A percentile compares a stretch with the other conserved stretches of the same genome.
These are phyloP conservation scores for Phlogophora meticulosa DNA, from an alignment of 2,888 invertebrate genomes.

Conservation along the genomic window DNA sequence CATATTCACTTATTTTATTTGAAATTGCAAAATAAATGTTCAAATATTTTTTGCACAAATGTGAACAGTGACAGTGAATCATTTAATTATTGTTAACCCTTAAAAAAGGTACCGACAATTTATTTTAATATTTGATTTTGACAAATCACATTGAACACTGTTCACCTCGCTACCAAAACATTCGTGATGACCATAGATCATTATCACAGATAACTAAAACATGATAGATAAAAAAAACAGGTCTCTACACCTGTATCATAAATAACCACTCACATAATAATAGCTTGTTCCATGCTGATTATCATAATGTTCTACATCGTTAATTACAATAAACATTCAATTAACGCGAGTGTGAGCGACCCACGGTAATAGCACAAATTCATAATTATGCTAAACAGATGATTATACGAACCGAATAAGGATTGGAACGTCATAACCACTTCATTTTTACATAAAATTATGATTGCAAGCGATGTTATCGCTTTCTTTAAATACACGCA, in stretches of 20 bases:
- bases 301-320: conserved; percentile 41
- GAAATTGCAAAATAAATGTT: neutral
- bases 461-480: conserved; percentile 23
- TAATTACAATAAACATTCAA: conserved; percentile 56
- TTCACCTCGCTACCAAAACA: neutral
- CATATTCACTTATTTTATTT: neutral
- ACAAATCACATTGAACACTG: neutral
- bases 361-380: conserved; percentile 9
- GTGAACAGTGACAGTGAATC: neutral
- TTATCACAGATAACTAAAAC: conserved; percentile 9
- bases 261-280: conserved; percentile 33
- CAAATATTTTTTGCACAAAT: neutral
- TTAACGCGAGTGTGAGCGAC: conserved; percentile 28
- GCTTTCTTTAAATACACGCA: conserved; percentile 29
- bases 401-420: conserved; percentile 17
- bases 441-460: conserved; percentile 25
- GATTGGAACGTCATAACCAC: conserved; percentile 3
- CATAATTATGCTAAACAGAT: conserved; percentile 42
- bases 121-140: neutral
- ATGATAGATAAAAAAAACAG: conserved; percentile 19
- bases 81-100: no score
- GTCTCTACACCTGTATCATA: conserved; percentile 15
- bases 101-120: neutral
- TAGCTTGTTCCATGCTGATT: conserved; percentile 47
- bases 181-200: neutral